These are phyloP conservation scores for Tinamus major DNA, from an alignment of 2,797 vertebrate genomes.

Conservation along the genomic window DNA sequence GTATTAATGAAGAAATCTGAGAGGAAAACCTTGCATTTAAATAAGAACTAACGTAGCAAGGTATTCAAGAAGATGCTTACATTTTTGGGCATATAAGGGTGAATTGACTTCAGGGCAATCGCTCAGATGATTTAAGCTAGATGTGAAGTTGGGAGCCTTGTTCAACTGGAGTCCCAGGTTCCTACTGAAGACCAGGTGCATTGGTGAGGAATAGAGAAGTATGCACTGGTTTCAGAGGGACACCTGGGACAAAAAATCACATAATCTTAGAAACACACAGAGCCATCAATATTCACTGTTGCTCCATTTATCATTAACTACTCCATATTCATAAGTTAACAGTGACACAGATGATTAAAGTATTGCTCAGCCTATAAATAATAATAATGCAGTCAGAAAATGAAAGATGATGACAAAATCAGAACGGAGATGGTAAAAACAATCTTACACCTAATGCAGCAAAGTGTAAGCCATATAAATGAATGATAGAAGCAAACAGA, in stretches of 20 bases:
- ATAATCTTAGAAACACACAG: conserved; percentile 60
- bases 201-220: background rate
- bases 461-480: background rate
- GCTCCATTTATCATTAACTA: conserved; percentile 72
- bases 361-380: conserved; percentile 73
- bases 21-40: conserved; percentile 33
- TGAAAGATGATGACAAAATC: conserved; percentile 65
- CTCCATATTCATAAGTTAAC: conserved; percentile 74
- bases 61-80: background rate
- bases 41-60: conserved; percentile 29
- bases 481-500: conserved; percentile 5
- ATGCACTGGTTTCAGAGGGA: background rate
- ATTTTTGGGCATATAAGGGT: background rate
- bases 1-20: background rate
- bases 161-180: background rate
- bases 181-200: background rate
- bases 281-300: conserved; percentile 69
- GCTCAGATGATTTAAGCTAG: background rate
- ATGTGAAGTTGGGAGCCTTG: background rate
- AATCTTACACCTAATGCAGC: background rate
- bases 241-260: conserved; percentile 52
- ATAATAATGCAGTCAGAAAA: conserved; percentile 68
- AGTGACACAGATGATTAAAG: conserved; percentile 75
- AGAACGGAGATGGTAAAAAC: conserved; percentile 53
- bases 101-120: background rate